Percentiles rank a stretch among this genome's conserved stretches.
phyloP scores from a whole-genome alignment of 1,140 invertebrate genomes.

The Cylas formicarius region DNA sequence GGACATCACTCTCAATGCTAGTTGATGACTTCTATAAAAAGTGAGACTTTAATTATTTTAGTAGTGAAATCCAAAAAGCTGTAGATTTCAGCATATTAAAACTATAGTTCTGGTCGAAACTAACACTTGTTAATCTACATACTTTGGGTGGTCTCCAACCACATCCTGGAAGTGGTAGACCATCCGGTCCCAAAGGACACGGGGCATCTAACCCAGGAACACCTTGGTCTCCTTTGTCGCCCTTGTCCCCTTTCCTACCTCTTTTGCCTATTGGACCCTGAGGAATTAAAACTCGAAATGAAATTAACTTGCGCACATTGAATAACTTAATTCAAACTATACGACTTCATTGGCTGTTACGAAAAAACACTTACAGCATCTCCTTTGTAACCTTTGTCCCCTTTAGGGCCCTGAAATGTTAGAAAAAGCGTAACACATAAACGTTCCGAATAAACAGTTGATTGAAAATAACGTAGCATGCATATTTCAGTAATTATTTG shows the following conservation, averaged over 20 bases:
- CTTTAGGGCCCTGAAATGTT: constrained; percentile 68
- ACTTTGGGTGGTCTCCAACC: constrained; percentile 86
- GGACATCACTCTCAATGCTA: no score
- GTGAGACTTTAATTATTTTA: no score
- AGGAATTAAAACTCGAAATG: constrained; percentile 18
- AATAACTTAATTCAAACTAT: no score
- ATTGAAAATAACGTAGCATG: no score
- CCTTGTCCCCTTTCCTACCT: constrained; percentile 83
- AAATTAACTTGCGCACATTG: not conserved
- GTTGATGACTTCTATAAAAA: no score
- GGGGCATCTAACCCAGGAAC: constrained; percentile 95
- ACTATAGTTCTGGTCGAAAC: no score
- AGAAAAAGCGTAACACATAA: no score
- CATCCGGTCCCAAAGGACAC: constrained; percentile 89
- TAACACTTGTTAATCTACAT: constrained; percentile 26
- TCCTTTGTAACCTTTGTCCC: constrained; percentile 81
- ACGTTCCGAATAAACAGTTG: no score
- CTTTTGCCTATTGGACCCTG: constrained; percentile 82
- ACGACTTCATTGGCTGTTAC: no score
- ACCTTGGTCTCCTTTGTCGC: constrained; percentile 89
- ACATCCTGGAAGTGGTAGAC: constrained; percentile 88
- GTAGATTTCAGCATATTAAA: no score
- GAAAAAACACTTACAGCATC: constrained; percentile 65
- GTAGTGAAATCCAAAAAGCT: no score
- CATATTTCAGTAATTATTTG: no score